These are phyloP conservation scores for Thera britannica DNA, from an alignment of 2,888 invertebrate genomes.

Conservation along the genomic window DNA sequence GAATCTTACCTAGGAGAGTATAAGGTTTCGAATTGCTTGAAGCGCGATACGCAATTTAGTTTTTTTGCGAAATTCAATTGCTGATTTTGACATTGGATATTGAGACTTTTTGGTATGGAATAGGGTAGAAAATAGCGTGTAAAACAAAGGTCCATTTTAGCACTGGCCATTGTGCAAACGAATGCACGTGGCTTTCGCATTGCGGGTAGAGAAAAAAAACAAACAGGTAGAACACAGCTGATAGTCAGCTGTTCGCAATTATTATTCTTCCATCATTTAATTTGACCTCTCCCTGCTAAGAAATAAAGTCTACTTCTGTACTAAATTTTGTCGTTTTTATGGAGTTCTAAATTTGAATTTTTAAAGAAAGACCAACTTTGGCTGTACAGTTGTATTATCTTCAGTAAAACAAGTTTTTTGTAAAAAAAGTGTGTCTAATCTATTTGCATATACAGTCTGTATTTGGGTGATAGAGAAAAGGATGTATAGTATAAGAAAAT, in stretches of 20 bases:
- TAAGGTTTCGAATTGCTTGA: slow-evolving; percentile 11
- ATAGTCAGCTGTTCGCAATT: slow-evolving; percentile 61
- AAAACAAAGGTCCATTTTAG: slow-evolving; percentile 50
- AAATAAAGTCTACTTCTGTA: slow-evolving; percentile 23
- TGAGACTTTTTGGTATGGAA: not conserved
- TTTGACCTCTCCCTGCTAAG: not conserved
- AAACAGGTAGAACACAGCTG: slow-evolving; percentile 61
- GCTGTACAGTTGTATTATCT: not conserved
- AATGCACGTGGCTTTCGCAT: slow-evolving; percentile 47
- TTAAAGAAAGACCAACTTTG: slow-evolving; percentile 1
- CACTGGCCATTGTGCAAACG: slow-evolving; percentile 47
- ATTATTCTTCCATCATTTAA: slow-evolving; percentile 18
- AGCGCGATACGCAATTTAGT: not conserved
- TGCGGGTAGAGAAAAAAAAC: slow-evolving; percentile 42
- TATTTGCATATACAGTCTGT: not conserved
- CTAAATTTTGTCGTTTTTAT: not conserved
- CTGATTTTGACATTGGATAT: not conserved
- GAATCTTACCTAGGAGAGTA: not conserved
- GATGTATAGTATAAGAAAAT: not conserved
- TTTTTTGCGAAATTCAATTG: slow-evolving; percentile 12
- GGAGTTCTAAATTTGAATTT: slow-evolving; percentile 8
- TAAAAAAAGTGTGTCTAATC: too few species aligned
- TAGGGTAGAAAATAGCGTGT: slow-evolving; percentile 22
- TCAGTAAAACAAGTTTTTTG: slow-evolving; percentile 1
- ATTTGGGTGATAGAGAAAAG: not conserved